Percentiles rank a stretch among this genome's conserved stretches.
phyloP scores from a whole-genome alignment of 2,888 invertebrate species.

The Diarsia brunnea region DNA sequence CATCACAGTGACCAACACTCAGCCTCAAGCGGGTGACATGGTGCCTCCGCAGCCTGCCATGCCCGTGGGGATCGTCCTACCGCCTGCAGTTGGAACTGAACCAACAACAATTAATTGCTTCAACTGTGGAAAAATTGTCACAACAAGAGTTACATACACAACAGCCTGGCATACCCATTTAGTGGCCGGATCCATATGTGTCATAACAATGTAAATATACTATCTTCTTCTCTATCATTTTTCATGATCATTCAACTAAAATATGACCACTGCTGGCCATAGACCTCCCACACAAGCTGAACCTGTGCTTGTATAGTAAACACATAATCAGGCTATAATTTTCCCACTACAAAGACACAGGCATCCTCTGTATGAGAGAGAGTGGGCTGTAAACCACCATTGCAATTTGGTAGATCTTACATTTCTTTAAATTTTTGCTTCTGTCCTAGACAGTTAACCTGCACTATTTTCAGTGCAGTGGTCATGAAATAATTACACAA shows the following conservation, averaged over 20 bases:
- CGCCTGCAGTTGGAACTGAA: slow-evolving; percentile 85
- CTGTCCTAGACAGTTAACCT: not conserved
- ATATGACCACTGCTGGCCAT: not conserved
- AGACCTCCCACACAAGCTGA: not conserved
- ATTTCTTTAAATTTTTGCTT: not conserved
- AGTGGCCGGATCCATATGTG: slow-evolving; percentile 87
- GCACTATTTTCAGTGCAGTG: not conserved
- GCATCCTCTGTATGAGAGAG: not conserved
- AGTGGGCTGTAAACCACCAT: not conserved
- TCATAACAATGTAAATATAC: slow-evolving; percentile 86
- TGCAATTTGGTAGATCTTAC: not conserved
- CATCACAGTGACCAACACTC: slow-evolving; percentile 75
- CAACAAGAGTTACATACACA: slow-evolving; percentile 87
- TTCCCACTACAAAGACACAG: not conserved
- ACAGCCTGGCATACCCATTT: slow-evolving; percentile 89
- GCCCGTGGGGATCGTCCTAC: slow-evolving; percentile 83
- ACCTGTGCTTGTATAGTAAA: not conserved
- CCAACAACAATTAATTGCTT: slow-evolving; percentile 87
- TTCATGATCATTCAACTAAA: not conserved
- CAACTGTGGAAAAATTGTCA: slow-evolving; percentile 86
- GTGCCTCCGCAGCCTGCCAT: slow-evolving; percentile 73
- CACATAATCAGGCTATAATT: not conserved
- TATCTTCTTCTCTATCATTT: not conserved
- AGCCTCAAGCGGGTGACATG: slow-evolving; percentile 76
- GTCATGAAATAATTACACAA: not conserved